Evolutionary conservation across 2,888 invertebrate species (phyloP), one percentile per base, ranked within the genome.

Genomic region (Prosapia bicincta): DNA sequence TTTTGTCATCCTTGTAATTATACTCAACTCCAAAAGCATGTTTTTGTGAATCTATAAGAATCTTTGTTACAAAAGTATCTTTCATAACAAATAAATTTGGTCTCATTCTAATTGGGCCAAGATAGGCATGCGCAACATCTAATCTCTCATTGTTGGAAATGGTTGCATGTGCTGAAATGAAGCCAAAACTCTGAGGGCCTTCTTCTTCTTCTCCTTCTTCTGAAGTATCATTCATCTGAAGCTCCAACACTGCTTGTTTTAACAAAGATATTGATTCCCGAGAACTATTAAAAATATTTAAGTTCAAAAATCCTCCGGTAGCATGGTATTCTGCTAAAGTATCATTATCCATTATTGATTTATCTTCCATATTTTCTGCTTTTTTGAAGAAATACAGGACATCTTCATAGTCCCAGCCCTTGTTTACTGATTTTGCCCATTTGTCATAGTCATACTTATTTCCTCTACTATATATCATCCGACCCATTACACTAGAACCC

Each of bases 41-140:
- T 79, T 86, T 87, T 0, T 85, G 86, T 0, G 83, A 83, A 78
- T 89, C 85, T 28, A 90, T 88, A 0, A 90, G 82, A 1, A 91
- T 81, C 81, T 87, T 88, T 0, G 88, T 88, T 0, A 87, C 90
- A 24, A 86, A 84, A 0, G 88, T 86, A 76, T 85, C 84, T 68
- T 88, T 88, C 76, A 88, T 85, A 15, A 91, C 85, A 78, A 89
- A 88, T 28, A 91, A 84, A 83, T 91, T 91, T 1, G 83, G 81
- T 24, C 80, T 66, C 3, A 72, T 20, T 54, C 75, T 74, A 0
- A 77, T 68, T 6, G 81, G 80, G 20, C 74, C 69, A 28, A 81
- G 76, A 71, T 79, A 80, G 1, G 80, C 80, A 1, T 74, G 77
- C 7, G 77, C 79, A 10, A 80, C 78, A 74, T 78, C 79, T 15